A percentile compares a stretch with the other conserved stretches of the same genome.
Conservation (phyloP, 2,113 vertebrate species). For the Solenodon paradoxus region DNA sequence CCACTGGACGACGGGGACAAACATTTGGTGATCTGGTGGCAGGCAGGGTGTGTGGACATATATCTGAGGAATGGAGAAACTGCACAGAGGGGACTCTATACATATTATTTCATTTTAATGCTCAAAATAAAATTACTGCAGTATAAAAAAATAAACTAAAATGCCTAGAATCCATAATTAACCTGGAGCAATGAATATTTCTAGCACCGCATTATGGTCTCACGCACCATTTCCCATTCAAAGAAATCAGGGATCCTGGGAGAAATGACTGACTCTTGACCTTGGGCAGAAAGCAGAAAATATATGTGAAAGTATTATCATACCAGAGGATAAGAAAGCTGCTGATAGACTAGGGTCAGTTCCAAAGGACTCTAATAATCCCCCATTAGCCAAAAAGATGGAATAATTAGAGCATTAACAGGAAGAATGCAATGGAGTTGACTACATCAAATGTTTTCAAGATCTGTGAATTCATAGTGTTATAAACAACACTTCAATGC, state of each 20-base stretch:
- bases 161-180: not conserved
- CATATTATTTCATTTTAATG: too few species aligned
- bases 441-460: not conserved
- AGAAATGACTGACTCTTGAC: not conserved
- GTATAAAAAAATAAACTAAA: too few species aligned
- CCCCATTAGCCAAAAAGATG: not conserved
- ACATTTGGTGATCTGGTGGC: too few species aligned
- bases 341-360: not conserved
- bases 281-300: not conserved
- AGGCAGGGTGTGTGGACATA: too few species aligned
- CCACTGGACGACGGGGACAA: too few species aligned
- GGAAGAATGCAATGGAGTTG: not conserved
- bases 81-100: too few species aligned
- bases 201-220: not conserved
- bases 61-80: too few species aligned
- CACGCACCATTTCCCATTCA: not conserved
- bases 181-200: not conserved
- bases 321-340: not conserved
- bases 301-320: not conserved
- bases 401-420: not conserved
- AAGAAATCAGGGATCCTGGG: not conserved
- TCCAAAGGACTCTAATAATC: not conserved
- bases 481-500: not conserved
- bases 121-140: too few species aligned
- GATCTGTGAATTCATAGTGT: not conserved